A percentile compares a stretch with the other conserved stretches of the same genome.
Evolutionary conservation across 2,113 vertebrate species (phyloP).

Genomic region (Picathartes gymnocephalus): DNA sequence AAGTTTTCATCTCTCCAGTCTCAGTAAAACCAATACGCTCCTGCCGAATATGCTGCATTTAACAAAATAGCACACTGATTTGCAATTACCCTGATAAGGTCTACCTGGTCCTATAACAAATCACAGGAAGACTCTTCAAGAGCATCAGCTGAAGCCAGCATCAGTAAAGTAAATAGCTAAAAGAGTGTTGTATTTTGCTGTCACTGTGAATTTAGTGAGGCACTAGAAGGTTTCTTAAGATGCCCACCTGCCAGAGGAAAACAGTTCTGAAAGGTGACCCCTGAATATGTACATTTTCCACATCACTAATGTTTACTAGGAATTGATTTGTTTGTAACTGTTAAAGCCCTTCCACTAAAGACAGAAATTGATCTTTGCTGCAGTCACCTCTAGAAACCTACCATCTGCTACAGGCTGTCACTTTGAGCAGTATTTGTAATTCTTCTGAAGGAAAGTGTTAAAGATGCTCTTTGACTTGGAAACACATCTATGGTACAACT

Average conservation of each 20-base stretch:
- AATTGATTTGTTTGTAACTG: slow-evolving; percentile 27
- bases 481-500: not conserved
- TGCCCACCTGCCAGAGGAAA: not conserved
- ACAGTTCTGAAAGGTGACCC: not conserved
- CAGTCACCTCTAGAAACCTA: not conserved
- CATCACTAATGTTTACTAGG: not conserved
- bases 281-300: not conserved
- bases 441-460: not conserved
- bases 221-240: not conserved
- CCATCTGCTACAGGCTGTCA: not conserved
- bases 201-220: not conserved
- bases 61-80: not conserved
- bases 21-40: not conserved
- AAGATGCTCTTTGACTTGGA: not conserved
- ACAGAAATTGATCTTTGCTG: slow-evolving; percentile 2
- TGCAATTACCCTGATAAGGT: not conserved
- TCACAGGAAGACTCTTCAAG: not conserved
- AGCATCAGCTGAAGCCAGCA: not conserved
- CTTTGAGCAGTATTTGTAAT: not conserved
- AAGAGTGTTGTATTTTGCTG: not conserved
- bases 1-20: not conserved
- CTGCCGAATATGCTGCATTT: not conserved
- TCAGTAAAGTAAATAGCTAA: not conserved
- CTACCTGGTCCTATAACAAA: not conserved
- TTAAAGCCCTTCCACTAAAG: not conserved